Base-by-base conservation (phyloP, 2,797 vertebrate species). In the Halcyon smyrnensis region DNA sequence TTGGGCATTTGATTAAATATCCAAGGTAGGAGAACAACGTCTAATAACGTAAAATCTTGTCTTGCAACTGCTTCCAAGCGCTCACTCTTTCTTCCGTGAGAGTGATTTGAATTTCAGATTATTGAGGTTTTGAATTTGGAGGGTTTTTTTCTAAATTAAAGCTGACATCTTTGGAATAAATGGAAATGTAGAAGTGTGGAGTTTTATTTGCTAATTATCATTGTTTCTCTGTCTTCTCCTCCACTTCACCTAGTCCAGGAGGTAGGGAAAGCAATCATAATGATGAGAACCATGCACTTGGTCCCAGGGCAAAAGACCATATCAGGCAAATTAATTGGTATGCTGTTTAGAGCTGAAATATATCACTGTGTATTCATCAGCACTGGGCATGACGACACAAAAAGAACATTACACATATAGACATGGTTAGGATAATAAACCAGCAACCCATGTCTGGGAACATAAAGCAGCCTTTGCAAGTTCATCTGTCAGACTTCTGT, bases 401-500 rank as follows among this genome's bases (percentile, higher is more conserved):
- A 95, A 86, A 62, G 86, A 87, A 76, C 76, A 80, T 95, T 85
- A 56, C 4, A 91, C 73, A 81, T 78, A 24, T 16, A 95, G 90
- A 88, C 12, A 37, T 51, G 12, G 62, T 51, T 91, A 83, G 90
- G 67, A 37, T 96, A 95, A 97, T 87, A 95, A 96, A 97, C 54
- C 10, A 8, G 81, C 88, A 91, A 71, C 60, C 73, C 60, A 7
- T 80, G 67, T 71, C 86, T 89, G 74, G 84, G 62, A 95, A 96
- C 85, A 93, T 60, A 95, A 97, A 97, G 80, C 80, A 82, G 84
- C 84, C 63, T 76, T 95, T 88, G 87, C 84, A 95, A 56, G 12
- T 95, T 97, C 81, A 34, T 97, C 95, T 83, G 87, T 95, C 93
- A 97, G 94, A 92, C 77, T 97, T 94, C 90, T 90, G 85, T 57